Evolutionary conservation across 2,113 vertebrate species (phyloP).

Genomic region (Taxidea taxus): DNA sequence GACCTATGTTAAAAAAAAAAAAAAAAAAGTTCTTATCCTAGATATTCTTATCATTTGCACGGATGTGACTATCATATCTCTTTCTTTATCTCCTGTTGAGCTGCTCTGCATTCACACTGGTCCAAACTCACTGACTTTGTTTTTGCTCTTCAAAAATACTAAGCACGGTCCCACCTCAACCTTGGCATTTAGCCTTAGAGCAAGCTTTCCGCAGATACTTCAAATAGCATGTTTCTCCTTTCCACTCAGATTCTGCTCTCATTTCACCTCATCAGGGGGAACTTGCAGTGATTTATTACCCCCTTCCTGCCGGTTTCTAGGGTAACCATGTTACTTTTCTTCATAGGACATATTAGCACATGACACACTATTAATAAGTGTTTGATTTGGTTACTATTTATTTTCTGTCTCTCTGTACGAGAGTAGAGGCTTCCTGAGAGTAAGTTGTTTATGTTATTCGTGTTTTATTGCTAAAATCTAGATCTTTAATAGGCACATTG

Average conservation of each 20-base stretch:
- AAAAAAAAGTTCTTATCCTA: neutral
- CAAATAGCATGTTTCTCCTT: neutral
- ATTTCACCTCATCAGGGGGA: neutral
- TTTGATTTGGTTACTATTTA: neutral
- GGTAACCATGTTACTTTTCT: neutral
- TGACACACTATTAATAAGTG: neutral
- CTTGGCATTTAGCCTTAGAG: neutral
- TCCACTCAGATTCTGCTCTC: neutral
- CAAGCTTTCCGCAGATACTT: neutral
- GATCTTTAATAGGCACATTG: neutral
- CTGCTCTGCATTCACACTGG: neutral
- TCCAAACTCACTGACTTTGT: neutral
- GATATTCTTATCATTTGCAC: neutral
- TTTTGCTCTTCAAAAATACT: neutral
- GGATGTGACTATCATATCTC: neutral
- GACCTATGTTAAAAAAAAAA: neutral
- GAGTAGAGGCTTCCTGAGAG: neutral
- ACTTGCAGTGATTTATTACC: neutral
- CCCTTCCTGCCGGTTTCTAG: neutral
- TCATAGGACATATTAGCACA: neutral
- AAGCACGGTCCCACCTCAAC: neutral
- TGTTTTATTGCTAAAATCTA: neutral
- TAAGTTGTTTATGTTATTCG: neutral
- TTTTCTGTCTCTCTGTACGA: neutral
- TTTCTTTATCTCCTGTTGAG: neutral